A percentile compares a stretch with the other conserved stretches of the same genome.
These are phyloP conservation scores for Caenorhabditis remanei DNA, from an alignment of 1,140 invertebrate genomes.

Conservation along the genomic window DNA sequence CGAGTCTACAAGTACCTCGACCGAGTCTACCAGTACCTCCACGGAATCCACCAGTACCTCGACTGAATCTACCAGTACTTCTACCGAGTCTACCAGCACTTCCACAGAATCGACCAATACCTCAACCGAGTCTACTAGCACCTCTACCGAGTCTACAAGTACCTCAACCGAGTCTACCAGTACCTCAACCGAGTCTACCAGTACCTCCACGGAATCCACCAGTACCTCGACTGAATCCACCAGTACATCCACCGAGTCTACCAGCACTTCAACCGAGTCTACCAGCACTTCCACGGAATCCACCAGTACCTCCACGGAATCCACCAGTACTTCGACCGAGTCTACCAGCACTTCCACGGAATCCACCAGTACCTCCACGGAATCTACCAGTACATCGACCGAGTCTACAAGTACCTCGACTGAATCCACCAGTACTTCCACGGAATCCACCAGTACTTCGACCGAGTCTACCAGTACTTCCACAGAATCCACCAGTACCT, in stretches of 20 bases:
- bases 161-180: not conserved
- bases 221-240: constrained; percentile 4
- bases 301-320: not conserved
- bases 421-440: not conserved
- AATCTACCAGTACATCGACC: not conserved
- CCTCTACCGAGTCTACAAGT: not conserved
- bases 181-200: not conserved
- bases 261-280: constrained; percentile 1
- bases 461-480: not conserved
- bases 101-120: not conserved
- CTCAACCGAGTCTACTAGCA: not conserved
- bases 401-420: not conserved
- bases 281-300: not conserved
- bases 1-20: not conserved
- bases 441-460: not conserved
- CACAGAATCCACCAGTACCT: not conserved
- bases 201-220: not conserved
- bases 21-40: not conserved
- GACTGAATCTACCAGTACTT: not conserved
- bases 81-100: not conserved
- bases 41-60: not conserved
- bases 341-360: constrained; percentile 8
- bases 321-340: not conserved
- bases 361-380: not conserved
- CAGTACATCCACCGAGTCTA: not conserved